Percentiles rank a stretch among this genome's conserved stretches.
Evolutionary conservation across 2,888 invertebrate genomes (phyloP).

Genomic region (Thecocarcelia acutangulata): DNA sequence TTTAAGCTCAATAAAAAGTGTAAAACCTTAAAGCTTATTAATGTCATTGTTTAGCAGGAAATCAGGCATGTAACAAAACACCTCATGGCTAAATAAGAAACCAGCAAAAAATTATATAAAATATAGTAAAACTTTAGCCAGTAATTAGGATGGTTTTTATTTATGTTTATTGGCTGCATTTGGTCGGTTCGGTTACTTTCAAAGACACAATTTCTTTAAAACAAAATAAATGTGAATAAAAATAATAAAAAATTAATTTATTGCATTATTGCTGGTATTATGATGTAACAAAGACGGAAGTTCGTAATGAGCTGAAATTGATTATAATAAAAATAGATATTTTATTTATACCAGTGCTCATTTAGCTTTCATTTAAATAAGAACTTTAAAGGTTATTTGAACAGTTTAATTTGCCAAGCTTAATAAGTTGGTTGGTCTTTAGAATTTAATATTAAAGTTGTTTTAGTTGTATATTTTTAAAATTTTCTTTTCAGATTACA

Average conservation of each 20-base stretch:
- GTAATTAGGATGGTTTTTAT: slow-evolving; percentile 56
- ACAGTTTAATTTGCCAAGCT: neutral
- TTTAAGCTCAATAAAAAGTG: slow-evolving; percentile 8
- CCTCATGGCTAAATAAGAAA: slow-evolving; percentile 61
- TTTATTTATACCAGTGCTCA: slow-evolving; percentile 3
- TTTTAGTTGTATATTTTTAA: too few relatives aligned
- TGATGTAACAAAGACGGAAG: slow-evolving; percentile 59
- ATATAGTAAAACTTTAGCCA: slow-evolving; percentile 10
- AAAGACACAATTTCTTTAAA: slow-evolving; percentile 8
- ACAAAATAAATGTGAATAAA: neutral
- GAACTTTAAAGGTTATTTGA: neutral
- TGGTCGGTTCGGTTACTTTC: slow-evolving; percentile 32
- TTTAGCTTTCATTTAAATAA: neutral
- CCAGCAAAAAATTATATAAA: slow-evolving; percentile 8
- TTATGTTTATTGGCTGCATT: slow-evolving; percentile 7
- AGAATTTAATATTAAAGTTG: too few relatives aligned
- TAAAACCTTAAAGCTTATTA: slow-evolving; percentile 64
- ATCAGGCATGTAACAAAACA: slow-evolving; percentile 60
- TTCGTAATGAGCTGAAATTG: slow-evolving; percentile 24
- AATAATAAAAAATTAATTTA: neutral
- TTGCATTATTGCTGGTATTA: slow-evolving; percentile 35
- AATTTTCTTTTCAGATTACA: too few relatives aligned
- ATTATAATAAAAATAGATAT: slow-evolving; percentile 26
- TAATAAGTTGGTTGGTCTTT: neutral
- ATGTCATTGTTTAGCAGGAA: slow-evolving; percentile 69